Evolutionary conservation across 2,888 invertebrate species (phyloP).

Genomic region (Zaprionus obscuricornis): DNA sequence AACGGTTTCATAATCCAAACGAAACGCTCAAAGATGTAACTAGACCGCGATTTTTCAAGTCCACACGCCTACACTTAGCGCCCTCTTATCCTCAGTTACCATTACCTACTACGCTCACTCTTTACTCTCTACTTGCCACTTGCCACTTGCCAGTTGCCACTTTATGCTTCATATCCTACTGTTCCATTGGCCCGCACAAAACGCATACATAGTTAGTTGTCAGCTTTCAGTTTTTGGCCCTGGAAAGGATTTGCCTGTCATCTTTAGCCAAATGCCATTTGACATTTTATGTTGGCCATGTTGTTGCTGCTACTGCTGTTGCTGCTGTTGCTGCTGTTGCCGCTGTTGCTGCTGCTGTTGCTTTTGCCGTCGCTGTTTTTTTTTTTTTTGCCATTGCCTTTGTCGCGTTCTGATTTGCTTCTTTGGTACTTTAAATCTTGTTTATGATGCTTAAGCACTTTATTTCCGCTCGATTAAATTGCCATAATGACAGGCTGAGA

Average conservation of each 20-base stretch:
- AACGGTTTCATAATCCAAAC: constrained; percentile 59
- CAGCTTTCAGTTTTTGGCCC: constrained; percentile 8
- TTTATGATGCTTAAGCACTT: constrained; percentile 75
- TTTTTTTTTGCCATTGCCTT: not conserved
- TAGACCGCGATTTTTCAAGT: constrained; percentile 59
- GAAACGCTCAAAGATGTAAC: constrained; percentile 65
- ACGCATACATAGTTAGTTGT: constrained; percentile 17
- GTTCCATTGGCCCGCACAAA: not conserved
- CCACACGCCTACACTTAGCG: constrained; percentile 6
- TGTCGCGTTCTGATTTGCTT: constrained; percentile 66
- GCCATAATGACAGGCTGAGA: constrained; percentile 64
- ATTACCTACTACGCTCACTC: not conserved
- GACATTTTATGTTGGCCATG: constrained; percentile 59
- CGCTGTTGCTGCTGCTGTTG: constrained; percentile 23
- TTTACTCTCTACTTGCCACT: not conserved
- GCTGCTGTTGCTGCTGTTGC: constrained; percentile 7
- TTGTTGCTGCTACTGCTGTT: constrained; percentile 23
- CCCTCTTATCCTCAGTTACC: too few relatives aligned
- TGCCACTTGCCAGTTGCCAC: too few relatives aligned
- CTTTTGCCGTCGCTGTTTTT: constrained; percentile 10
- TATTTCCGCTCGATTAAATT: constrained; percentile 79
- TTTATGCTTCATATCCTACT: too few relatives aligned
- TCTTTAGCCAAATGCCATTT: constrained; percentile 67
- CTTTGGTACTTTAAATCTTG: constrained; percentile 75
- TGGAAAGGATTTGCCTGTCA: constrained; percentile 52